Percentiles rank a stretch among this genome's conserved stretches.
These are phyloP conservation scores for Mastigias papua DNA, from an alignment of 30 jellyfish, hydroid and myxozoan species.

Conservation along the genomic window DNA sequence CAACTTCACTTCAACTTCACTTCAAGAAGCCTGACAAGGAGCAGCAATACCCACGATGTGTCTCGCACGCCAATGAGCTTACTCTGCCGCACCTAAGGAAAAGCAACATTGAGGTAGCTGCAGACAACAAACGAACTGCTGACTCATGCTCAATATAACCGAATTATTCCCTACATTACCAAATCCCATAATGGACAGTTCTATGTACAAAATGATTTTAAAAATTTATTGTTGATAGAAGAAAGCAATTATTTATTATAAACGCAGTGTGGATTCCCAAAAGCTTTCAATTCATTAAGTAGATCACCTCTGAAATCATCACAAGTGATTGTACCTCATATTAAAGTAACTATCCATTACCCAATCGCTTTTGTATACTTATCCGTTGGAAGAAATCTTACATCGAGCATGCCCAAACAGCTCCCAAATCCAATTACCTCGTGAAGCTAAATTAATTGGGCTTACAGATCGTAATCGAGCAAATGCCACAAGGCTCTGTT, in stretches of 20 bases:
- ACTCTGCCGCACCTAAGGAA: not conserved
- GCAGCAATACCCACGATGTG: no score
- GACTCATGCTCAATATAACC: not conserved
- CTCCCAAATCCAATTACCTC: constrained; percentile 10
- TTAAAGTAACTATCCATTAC: not conserved
- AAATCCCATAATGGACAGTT: not conserved
- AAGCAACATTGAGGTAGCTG: not conserved
- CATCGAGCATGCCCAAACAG: not conserved
- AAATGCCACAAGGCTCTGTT: not conserved
- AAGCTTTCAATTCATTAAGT: not conserved
- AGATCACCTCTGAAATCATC: not conserved
- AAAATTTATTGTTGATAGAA: not conserved
- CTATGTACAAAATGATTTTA: not conserved
- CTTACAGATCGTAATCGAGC: not conserved
- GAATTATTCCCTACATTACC: not conserved
- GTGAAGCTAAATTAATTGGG: not conserved
- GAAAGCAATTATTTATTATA: not conserved
- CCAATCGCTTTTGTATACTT: not conserved
- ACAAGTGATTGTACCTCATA: not conserved
- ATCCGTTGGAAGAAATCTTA: not conserved
- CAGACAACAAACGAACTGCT: not conserved
- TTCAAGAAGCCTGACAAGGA: no score
- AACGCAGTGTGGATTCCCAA: not conserved
- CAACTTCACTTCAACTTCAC: no score
- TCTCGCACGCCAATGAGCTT: no score